These are phyloP conservation scores for Dufourea novaeangliae DNA, from an alignment of 1,140 invertebrate species.

Conservation along the genomic window DNA sequence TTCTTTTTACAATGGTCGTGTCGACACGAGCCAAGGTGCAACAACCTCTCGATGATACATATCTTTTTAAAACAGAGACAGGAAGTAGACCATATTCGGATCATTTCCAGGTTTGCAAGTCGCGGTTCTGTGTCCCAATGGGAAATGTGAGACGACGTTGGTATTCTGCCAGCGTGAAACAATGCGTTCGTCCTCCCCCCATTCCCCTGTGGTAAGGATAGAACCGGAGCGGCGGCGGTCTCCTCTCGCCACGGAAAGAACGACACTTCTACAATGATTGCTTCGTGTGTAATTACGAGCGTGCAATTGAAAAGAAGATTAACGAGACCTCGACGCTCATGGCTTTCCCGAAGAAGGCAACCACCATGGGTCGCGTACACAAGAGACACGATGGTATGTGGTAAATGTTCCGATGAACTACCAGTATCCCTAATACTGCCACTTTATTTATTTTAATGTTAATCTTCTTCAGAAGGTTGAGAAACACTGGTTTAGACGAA, in stretches of 20 bases:
- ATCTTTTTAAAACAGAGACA: background rate
- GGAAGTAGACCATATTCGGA: background rate
- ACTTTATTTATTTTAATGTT: too few species aligned
- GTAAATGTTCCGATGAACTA: too few species aligned
- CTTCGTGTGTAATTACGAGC: slow-evolving; percentile 30
- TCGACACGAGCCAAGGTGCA: background rate
- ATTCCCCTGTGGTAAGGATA: background rate
- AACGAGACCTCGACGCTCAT: background rate
- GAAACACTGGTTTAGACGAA: too few species aligned
- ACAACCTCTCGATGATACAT: background rate
- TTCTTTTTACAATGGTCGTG: too few species aligned
- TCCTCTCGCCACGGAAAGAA: background rate
- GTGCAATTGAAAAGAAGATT: too few species aligned
- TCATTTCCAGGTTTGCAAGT: background rate
- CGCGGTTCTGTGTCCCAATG: background rate
- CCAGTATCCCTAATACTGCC: too few species aligned
- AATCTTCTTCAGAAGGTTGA: too few species aligned
- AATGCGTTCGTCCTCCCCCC: background rate
- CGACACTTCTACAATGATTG: slow-evolving; percentile 20
- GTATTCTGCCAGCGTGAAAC: background rate
- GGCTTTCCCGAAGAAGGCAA: too few species aligned
- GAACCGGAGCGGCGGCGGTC: background rate
- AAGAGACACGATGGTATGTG: too few species aligned
- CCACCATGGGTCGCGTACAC: too few species aligned
- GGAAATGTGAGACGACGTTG: slow-evolving; percentile 4